These are phyloP conservation scores for Balearica regulorum DNA, from an alignment of 2,797 vertebrate species.

Conservation along the genomic window DNA sequence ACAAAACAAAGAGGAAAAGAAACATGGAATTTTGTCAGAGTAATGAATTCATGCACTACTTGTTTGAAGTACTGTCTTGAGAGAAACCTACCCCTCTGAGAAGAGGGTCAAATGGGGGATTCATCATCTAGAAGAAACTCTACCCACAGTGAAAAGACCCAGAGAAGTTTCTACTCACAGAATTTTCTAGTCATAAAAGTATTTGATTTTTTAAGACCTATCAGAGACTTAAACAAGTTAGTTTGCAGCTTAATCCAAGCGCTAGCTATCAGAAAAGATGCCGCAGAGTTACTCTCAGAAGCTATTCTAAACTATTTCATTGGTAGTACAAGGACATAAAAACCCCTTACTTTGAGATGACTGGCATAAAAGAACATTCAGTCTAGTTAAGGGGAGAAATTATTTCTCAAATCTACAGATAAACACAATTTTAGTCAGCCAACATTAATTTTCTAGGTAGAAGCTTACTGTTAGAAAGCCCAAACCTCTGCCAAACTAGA, in stretches of 20 bases:
- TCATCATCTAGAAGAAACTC: neutral
- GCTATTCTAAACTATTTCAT: neutral
- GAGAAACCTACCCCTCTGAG: neutral
- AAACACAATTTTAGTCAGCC: neutral
- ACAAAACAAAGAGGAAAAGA: neutral
- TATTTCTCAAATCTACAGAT: neutral
- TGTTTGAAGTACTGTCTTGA: neutral
- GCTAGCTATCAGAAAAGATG: neutral
- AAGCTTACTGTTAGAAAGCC: neutral
- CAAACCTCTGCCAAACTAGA: neutral
- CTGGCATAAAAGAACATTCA: neutral
- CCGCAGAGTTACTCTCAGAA: neutral
- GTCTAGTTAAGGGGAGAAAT: neutral
- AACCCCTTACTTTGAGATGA: neutral
- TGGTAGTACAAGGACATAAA: neutral
- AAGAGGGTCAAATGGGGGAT: neutral
- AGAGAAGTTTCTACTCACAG: neutral
- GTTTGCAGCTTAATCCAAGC: neutral
- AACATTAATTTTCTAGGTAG: neutral
- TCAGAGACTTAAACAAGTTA: neutral
- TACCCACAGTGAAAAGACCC: neutral
- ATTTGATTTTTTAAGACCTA: neutral
- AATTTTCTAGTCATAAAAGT: neutral
- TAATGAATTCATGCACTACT: neutral
- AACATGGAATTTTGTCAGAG: neutral